Conservation (phyloP, 2,113 vertebrate genomes). For the Cettia cetti region DNA sequence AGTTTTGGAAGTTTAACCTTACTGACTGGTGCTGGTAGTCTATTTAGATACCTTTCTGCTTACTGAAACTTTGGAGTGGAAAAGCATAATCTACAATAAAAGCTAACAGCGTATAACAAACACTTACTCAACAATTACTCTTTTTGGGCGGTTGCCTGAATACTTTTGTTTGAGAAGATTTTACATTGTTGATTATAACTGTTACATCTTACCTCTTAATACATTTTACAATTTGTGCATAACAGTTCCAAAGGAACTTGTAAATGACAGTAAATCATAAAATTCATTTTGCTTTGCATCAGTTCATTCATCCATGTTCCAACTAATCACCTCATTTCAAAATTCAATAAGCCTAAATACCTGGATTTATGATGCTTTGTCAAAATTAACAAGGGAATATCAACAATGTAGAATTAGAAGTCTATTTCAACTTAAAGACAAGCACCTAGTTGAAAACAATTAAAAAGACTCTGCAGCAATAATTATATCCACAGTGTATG, state of each 20-base stretch:
- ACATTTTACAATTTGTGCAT: slow-evolving; percentile 73
- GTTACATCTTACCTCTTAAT: slow-evolving; percentile 73
- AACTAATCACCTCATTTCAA: slow-evolving; percentile 85
- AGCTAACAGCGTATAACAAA: slow-evolving; percentile 70
- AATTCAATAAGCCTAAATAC: slow-evolving; percentile 88
- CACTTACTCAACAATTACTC: slow-evolving; percentile 73
- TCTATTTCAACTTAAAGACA: slow-evolving; percentile 80
- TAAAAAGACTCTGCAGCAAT: slow-evolving; percentile 79
- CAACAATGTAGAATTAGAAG: slow-evolving; percentile 74
- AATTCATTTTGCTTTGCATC: slow-evolving; percentile 83
- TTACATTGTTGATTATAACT: slow-evolving; percentile 73
- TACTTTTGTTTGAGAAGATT: slow-evolving; percentile 66
- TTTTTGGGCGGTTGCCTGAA: slow-evolving; percentile 37
- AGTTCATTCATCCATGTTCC: slow-evolving; percentile 77
- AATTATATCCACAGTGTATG: slow-evolving; percentile 81
- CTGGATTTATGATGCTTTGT: slow-evolving; percentile 84
- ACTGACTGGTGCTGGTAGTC: not conserved
- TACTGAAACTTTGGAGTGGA: slow-evolving; percentile 18
- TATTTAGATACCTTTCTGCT: not conserved
- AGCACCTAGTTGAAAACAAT: slow-evolving; percentile 84
- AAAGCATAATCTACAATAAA: slow-evolving; percentile 62
- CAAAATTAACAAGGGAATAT: slow-evolving; percentile 77
- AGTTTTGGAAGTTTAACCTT: not conserved
- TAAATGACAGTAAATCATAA: slow-evolving; percentile 81
- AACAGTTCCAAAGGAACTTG: slow-evolving; percentile 77